Evolutionary conservation across 2,797 vertebrate species (phyloP), one percentile per base, ranked within the genome.

Genomic region (Hypotaenidia okinawae): DNA sequence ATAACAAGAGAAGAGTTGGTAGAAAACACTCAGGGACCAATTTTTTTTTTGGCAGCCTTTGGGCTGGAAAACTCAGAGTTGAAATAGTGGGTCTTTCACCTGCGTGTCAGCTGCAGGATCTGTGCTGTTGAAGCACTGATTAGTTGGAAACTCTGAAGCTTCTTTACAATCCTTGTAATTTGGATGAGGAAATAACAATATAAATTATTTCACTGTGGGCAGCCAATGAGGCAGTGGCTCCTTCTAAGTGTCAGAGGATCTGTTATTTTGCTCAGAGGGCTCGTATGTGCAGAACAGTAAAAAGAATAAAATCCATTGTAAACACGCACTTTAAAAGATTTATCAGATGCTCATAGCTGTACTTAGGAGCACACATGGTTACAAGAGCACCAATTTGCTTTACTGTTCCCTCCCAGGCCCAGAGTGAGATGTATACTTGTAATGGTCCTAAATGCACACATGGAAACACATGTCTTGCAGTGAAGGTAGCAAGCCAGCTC

Each of bases 261-360:
- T 43, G 93, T 97, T 97, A 97, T 94, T 92, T 96, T 95, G 93
- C 96, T 96, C 94, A 87, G 90, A 97, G 96, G 96, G 75, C 94
- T 97, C 89, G 5, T 95, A 92, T 10, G 80, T 92, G 47, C 32
- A 13, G 87, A 94, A 89, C 95, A 94, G 89, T 95, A 94, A 94
- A 96, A 96, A 96, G 93, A 96, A 96, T 97, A 97, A 97, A 97
- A 96, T 95, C 95, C 87, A 94, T 91, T 96, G 95, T 97, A 97
- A 97, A 97, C 87, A 95, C 54, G 58, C 74, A 94, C 94, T 97
- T 97, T 97, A 96, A 94, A 96, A 97, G 96, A 97, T 97, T 95
- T 95, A 97, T 97, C 97, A 90, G 94, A 84, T 89, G 81, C 93
- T 97, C 94, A 94, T 88, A 80, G 96, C 88, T 87, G 87, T 93